A percentile compares a stretch with the other conserved stretches of the same genome.
Evolutionary conservation across 2,888 invertebrate genomes (phyloP).

Genomic region (Autographa pulchrina): DNA sequence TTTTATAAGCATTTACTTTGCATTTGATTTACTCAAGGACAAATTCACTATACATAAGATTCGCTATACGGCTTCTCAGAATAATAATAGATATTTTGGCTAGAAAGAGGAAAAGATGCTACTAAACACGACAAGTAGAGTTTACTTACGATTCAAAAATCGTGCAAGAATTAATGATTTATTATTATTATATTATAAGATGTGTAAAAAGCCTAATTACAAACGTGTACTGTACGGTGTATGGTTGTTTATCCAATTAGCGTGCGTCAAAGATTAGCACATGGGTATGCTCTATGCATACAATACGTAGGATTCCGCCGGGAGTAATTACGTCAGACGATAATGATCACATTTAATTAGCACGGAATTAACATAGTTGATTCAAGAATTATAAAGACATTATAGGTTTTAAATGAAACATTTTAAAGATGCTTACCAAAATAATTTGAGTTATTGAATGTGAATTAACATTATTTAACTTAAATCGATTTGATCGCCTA

Average conservation of each 20-base stretch:
- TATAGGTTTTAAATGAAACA: not conserved
- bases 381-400: not conserved
- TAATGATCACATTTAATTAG: not conserved
- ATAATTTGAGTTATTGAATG: too few species aligned
- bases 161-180: not conserved
- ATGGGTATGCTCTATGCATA: constrained; percentile 14
- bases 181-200: too few species aligned
- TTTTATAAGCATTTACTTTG: too few species aligned
- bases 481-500: too few species aligned
- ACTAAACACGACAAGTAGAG: too few species aligned
- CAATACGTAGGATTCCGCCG: constrained; percentile 8
- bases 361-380: not conserved
- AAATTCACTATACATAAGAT: too few species aligned
- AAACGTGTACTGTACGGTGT: constrained; percentile 15
- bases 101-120: too few species aligned
- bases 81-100: too few species aligned
- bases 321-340: not conserved
- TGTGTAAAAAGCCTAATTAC: constrained; percentile 20
- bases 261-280: constrained; percentile 41
- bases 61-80: too few species aligned
- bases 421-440: not conserved
- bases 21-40: too few species aligned
- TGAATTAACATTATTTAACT: too few species aligned
- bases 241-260: constrained; percentile 24
- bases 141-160: not conserved